A percentile compares a stretch with the other conserved stretches of the same genome.
Evolutionary conservation across 2,888 invertebrate species (phyloP).

Genomic region (Muschampia plurimacula): DNA sequence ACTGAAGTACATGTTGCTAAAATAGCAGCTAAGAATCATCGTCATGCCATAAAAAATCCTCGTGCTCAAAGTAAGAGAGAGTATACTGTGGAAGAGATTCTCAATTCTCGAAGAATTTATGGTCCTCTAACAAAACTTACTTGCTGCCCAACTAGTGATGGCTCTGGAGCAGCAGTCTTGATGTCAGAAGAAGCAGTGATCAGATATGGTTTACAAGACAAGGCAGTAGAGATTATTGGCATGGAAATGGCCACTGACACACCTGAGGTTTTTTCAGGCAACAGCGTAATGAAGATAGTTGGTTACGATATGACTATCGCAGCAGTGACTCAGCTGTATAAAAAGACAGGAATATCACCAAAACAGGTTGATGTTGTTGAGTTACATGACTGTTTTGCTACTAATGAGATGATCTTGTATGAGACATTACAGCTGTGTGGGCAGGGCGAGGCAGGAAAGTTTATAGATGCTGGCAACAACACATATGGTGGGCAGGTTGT

Average conservation of each 20-base stretch:
- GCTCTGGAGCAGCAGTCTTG: conserved; percentile 97
- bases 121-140: conserved; percentile 98
- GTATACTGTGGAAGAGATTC: conserved; percentile 95
- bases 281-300: conserved; percentile 90
- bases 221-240: conserved; percentile 97
- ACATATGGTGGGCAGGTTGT: conserved; percentile 99
- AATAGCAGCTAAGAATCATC: conserved; percentile 99
- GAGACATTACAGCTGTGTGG: conserved; percentile 97
- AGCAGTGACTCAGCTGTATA: conserved; percentile 91
- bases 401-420: conserved; percentile 98
- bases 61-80: conserved; percentile 97
- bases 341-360: conserved; percentile 90
- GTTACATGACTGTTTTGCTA: conserved; percentile 98
- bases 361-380: conserved; percentile 97
- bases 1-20: conserved; percentile 97
- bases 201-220: conserved; percentile 90
- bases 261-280: conserved; percentile 92
- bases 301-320: conserved; percentile 97
- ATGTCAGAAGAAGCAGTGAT: conserved; percentile 97
- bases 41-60: conserved; percentile 98
- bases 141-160: conserved; percentile 99
- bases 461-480: conserved; percentile 97
- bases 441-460: conserved; percentile 95
- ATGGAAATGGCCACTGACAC: conserved; percentile 99
- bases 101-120: conserved; percentile 94